Conservation (phyloP, 2,113 vertebrate genomes). For the Notiomystis cincta region DNA sequence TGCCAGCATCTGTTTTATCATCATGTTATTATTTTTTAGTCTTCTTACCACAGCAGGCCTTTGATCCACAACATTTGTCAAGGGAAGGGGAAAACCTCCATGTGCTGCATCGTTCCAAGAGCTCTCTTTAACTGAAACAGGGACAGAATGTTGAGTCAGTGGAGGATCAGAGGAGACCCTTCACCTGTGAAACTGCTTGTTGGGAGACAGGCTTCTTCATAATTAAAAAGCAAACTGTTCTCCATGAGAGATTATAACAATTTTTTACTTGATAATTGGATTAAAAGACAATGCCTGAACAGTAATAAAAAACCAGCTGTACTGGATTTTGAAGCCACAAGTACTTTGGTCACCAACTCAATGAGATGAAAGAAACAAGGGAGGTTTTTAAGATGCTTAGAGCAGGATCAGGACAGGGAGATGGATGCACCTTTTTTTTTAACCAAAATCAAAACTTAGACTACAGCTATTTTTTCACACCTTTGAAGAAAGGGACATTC, state of each 20-base stretch:
- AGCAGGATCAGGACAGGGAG: background rate
- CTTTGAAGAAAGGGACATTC: background rate
- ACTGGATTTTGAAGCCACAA: background rate
- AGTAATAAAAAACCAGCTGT: background rate
- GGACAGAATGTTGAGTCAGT: background rate
- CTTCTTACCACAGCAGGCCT: background rate
- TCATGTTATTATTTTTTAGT: background rate
- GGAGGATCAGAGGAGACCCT: background rate
- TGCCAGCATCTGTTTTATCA: background rate
- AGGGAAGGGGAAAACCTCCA: background rate
- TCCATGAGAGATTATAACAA: background rate
- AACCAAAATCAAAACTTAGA: background rate
- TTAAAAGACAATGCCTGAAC: background rate
- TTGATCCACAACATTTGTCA: background rate
- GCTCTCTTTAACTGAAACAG: background rate
- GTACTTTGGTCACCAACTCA: background rate
- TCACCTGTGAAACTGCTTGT: background rate
- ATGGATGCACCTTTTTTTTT: rapidly evolving
- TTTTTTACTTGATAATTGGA: background rate
- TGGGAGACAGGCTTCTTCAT: background rate
- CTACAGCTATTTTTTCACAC: background rate
- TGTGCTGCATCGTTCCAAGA: background rate
- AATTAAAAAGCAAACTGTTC: background rate
- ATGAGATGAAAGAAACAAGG: background rate
- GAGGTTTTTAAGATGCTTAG: background rate